Percentiles rank a stretch among this genome's conserved stretches.
Conservation (phyloP, 2,797 vertebrate species). For the Coluber constrictor region DNA sequence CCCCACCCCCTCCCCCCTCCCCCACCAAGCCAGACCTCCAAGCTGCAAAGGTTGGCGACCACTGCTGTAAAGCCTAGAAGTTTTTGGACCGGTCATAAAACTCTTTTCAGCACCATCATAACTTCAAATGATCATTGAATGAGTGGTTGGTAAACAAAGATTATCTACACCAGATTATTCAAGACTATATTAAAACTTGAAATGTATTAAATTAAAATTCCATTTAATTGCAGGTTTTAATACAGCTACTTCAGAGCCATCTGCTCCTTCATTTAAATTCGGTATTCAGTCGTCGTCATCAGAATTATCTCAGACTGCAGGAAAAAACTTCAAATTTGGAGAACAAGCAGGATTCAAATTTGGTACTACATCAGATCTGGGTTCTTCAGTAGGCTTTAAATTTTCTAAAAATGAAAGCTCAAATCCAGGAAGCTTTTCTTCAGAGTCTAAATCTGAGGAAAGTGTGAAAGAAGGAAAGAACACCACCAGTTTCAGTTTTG, state of each 20-base stretch:
- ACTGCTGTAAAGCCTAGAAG: background rate
- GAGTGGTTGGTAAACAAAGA: background rate
- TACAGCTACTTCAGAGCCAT: constrained; percentile 62
- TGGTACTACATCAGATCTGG: constrained; percentile 69
- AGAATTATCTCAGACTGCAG: constrained; percentile 68
- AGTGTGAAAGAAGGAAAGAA: constrained; percentile 76
- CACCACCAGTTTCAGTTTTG: constrained; percentile 78
- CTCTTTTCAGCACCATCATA: background rate
- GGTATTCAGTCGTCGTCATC: constrained; percentile 67
- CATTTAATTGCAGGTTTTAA: constrained; percentile 68
- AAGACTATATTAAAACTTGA: background rate
- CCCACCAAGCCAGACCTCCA: background rate
- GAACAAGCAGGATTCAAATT: constrained; percentile 81
- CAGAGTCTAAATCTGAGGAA: constrained; percentile 72
- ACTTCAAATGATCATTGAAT: background rate
- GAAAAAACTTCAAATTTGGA: constrained; percentile 80
- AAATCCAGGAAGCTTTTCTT: constrained; percentile 77
- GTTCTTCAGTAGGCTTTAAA: constrained; percentile 69
- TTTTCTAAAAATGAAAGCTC: constrained; percentile 79
- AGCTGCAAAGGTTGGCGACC: background rate
- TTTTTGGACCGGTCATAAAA: background rate
- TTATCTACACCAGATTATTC: background rate
- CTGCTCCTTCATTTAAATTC: constrained; percentile 71
- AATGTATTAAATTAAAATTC: background rate
- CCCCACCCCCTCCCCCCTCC: fast-evolving